These are phyloP conservation scores for Heteronetta atricapilla DNA, from an alignment of 2,113 vertebrate genomes.

Conservation along the genomic window DNA sequence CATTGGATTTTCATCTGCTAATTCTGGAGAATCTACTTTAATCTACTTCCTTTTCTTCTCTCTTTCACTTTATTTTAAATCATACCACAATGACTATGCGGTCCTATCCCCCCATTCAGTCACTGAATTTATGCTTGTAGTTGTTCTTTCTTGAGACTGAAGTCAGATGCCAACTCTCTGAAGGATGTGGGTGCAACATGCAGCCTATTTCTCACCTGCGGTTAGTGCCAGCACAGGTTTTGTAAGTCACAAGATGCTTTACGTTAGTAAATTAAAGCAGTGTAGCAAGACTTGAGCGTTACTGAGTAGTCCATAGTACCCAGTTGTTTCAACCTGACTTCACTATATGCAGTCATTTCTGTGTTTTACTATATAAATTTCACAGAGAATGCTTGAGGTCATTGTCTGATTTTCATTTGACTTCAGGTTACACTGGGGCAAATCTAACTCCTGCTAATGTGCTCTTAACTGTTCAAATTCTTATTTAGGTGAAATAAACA, in stretches of 20 bases:
- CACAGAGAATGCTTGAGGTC: neutral
- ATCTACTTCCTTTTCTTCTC: neutral
- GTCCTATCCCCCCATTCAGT: neutral
- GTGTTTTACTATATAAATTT: neutral
- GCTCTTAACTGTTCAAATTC: neutral
- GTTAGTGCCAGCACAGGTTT: neutral
- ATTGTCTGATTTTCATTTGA: neutral
- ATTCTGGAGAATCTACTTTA: neutral
- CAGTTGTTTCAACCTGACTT: neutral
- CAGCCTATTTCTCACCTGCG: neutral
- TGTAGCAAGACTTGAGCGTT: neutral
- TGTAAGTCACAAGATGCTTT: neutral
- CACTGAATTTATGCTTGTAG: neutral
- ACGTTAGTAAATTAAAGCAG: neutral
- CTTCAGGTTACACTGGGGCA: neutral
- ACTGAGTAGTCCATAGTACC: neutral
- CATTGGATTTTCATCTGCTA: neutral
- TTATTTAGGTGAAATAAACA: neutral
- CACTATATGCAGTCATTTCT: neutral
- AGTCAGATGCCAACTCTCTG: neutral
- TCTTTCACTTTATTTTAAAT: neutral
- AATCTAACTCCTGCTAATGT: neutral
- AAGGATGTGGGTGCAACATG: neutral
- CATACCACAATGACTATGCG: neutral
- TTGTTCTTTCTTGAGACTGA: neutral